Evolutionary conservation across 2,888 invertebrate genomes (phyloP).

Genomic region (Lasius fuliginosus): DNA sequence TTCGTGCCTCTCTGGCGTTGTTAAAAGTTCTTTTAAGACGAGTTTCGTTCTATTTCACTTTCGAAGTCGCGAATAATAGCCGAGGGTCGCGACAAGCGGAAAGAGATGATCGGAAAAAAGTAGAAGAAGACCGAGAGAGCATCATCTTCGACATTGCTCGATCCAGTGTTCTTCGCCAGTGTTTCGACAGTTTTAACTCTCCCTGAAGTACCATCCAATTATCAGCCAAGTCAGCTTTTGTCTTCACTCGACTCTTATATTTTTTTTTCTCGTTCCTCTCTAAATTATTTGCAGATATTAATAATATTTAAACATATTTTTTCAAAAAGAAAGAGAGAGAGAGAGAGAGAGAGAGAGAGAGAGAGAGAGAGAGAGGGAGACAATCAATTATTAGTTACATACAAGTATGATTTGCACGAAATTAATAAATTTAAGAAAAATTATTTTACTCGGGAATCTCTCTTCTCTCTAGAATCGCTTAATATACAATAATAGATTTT

Average conservation of each 20-base stretch:
- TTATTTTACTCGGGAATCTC: neutral
- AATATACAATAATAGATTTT: neutral
- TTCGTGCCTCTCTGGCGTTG: conserved; percentile 78
- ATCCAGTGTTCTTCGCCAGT: conserved; percentile 6
- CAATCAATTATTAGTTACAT: neutral
- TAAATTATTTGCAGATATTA: neutral
- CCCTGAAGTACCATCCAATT: conserved; percentile 69
- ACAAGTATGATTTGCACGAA: neutral
- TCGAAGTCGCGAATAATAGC: conserved; percentile 74
- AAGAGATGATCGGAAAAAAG: conserved; percentile 3
- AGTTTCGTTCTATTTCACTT: conserved; percentile 72
- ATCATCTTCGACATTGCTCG: conserved; percentile 64
- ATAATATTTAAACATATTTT: neutral
- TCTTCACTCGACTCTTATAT: conserved; percentile 27
- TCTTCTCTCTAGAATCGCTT: neutral
- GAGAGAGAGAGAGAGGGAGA: neutral
- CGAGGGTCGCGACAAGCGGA: conserved; percentile 34
- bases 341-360: neutral
- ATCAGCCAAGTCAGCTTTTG: conserved; percentile 66
- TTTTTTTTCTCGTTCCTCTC: neutral
- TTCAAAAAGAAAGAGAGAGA: neutral
- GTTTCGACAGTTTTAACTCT: conserved; percentile 72
- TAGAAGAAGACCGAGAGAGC: conserved; percentile 13
- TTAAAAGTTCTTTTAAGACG: conserved; percentile 74
- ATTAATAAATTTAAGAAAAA: neutral